Base-by-base conservation (phyloP, 2,113 vertebrate genomes). In the Chionomys nivalis region DNA sequence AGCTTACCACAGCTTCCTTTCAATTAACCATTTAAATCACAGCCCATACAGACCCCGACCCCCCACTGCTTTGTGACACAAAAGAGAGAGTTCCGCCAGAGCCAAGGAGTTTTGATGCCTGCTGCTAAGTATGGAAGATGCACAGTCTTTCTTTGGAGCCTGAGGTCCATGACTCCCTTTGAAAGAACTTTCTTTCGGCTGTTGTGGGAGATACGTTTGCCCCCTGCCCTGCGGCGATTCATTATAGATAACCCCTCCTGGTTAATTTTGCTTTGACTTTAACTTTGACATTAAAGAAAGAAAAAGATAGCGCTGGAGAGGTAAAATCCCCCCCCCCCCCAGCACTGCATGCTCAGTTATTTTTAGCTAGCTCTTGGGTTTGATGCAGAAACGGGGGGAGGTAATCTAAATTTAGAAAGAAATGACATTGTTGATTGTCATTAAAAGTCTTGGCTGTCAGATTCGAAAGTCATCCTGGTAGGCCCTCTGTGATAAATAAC, bases 21-120 rank as follows among this genome's bases (percentile, higher is more conserved):
- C 98, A 98, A 98, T 99, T 98, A 99, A 97, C 98, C 98, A 97
- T 98, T 98, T 98, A 98, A 98, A 99, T 98, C 97, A 97, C 90
- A 96, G 85, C 96, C 97, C 97, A 95, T 97, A 96, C 95, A 98
- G 98, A 98, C 97, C 96, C 90, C 95, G 97, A 90, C 97, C 97
- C 58, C 97, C 98, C 91, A 94, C 91, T 97, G 98, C 96, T 97
- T 98, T 94, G 79, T 88, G 96, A 96, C 86, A 52, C 31, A n/a
- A 49, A 87, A 97, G 90, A 95, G 90, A 72, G 97, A 98, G 97
- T 98, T 97, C 92, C 87, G 94, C 92, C 87, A 93, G 96, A 97
- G 98, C 98, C 73, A 94, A 68, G 96, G 98, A 98, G 98, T 97
- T 98, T 97, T 94, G 94, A 97, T 98, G 98, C 97, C 96, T 49